These are phyloP conservation scores for Valencia hispanica DNA, from an alignment of 2,797 vertebrate species.

Conservation along the genomic window DNA sequence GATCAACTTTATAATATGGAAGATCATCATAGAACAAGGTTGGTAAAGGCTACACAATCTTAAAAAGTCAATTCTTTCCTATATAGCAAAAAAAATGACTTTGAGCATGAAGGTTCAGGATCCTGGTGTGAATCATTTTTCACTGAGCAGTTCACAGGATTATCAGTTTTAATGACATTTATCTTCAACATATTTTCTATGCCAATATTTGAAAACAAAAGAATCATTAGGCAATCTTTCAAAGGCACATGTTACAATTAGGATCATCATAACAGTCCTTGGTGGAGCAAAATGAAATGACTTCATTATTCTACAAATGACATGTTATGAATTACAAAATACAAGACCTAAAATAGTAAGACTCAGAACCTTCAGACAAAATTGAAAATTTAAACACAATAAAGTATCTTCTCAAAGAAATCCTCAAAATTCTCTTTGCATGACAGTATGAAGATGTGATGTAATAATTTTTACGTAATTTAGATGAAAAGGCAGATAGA, in stretches of 20 bases:
- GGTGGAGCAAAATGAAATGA: constrained; percentile 29
- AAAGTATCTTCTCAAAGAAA: neutral
- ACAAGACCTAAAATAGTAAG: neutral
- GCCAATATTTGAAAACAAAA: neutral
- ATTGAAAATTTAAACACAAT: constrained; percentile 32
- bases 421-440: neutral
- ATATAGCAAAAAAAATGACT: constrained; percentile 14
- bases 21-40: neutral
- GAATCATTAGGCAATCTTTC: neutral
- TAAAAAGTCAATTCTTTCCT: too few species aligned
- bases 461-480: constrained; percentile 34
- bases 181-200: constrained; percentile 6
- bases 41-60: neutral
- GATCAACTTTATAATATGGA: neutral
- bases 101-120: constrained; percentile 8
- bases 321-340: constrained; percentile 37
- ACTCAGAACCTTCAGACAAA: constrained; percentile 17
- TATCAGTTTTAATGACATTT: constrained; percentile 36
- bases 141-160: constrained; percentile 11
- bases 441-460: constrained; percentile 12
- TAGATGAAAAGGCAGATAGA: constrained; percentile 29
- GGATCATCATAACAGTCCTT: constrained; percentile 4
- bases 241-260: constrained; percentile 5
- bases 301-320: constrained; percentile 52
- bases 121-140: constrained; percentile 15